Evolutionary conservation across 2,888 invertebrate species (phyloP).

Genomic region (Zygogramma bicolorata): DNA sequence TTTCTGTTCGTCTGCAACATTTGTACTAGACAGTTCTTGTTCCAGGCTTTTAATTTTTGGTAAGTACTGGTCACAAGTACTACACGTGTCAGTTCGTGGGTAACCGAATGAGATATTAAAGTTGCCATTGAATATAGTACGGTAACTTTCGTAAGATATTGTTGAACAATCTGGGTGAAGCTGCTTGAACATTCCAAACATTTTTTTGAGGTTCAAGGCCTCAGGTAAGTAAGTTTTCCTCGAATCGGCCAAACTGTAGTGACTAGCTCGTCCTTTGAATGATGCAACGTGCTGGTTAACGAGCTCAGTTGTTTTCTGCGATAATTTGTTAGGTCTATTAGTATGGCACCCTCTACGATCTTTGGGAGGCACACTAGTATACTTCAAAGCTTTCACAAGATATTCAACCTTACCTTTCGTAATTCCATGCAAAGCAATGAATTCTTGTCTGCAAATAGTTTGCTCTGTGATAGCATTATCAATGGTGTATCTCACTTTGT

Average conservation of each 20-base stretch:
- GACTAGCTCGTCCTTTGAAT: conserved; percentile 7
- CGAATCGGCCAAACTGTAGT: not conserved
- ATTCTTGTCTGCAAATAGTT: conserved; percentile 11
- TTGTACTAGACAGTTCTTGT: too few relatives aligned
- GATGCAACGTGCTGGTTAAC: conserved; percentile 20
- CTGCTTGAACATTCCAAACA: conserved; percentile 17
- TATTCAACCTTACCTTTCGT: conserved; percentile 24
- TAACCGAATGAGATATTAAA: too few relatives aligned
- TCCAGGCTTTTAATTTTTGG: too few relatives aligned
- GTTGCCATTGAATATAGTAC: too few relatives aligned
- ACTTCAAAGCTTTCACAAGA: conserved; percentile 14
- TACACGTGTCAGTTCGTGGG: too few relatives aligned
- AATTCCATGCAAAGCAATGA: conserved; percentile 24
- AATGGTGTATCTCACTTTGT: conserved; percentile 15
- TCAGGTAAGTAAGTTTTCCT: conserved; percentile 24
- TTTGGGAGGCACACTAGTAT: conserved; percentile 8
- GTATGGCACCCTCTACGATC: conserved; percentile 18
- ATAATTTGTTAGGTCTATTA: conserved; percentile 13
- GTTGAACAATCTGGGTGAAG: conserved; percentile 14
- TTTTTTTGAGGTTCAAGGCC: conserved; percentile 23
- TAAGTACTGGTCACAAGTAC: too few relatives aligned
- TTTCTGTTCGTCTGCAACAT: too few relatives aligned
- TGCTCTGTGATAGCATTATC: conserved; percentile 15
- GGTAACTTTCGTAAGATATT: conserved; percentile 27
- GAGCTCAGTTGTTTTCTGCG: conserved; percentile 2